Conservation (phyloP, 30 jellyfish, hydroid and myxozoan genomes). For the Hydra vulgaris region DNA sequence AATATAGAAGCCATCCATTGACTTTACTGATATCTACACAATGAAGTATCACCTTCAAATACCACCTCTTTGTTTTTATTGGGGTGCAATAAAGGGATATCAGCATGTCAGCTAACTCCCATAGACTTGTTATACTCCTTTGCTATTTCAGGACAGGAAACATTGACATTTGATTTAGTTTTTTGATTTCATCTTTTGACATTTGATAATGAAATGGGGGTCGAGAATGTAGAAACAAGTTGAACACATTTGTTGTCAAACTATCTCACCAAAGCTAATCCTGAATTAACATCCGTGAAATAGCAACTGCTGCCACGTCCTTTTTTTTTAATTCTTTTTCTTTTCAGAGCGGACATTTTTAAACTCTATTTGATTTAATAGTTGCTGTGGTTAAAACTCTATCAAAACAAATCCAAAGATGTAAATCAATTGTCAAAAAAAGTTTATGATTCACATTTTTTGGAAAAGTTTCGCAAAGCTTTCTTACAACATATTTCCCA, state of each 20-base stretch:
- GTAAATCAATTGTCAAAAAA: constrained; percentile 55
- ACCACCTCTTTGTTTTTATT: constrained; percentile 38
- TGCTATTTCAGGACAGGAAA: constrained; percentile 51
- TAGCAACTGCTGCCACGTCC: constrained; percentile 38
- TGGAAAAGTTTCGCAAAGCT: constrained; percentile 2
- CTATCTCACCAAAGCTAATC: constrained; percentile 31
- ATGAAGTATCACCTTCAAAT: too few relatives aligned
- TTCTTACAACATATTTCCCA: too few relatives aligned
- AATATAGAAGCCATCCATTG: constrained; percentile 41
- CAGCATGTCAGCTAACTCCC: constrained; percentile 72
- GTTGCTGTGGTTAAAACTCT: constrained; percentile 38
- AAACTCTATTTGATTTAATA: constrained; percentile 33
- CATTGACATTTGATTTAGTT: too few relatives aligned
- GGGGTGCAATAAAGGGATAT: constrained; percentile 35
- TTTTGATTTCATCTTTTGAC: too few relatives aligned
- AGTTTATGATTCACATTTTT: constrained; percentile 18
- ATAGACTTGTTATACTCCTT: constrained; percentile 41
- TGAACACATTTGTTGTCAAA: constrained; percentile 41
- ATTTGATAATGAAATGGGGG: too few relatives aligned
- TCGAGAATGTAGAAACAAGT: too few relatives aligned
- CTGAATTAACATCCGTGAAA: constrained; percentile 35
- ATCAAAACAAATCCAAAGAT: constrained; percentile 22
- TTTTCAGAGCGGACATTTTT: constrained; percentile 33
- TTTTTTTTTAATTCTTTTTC: constrained; percentile 33
- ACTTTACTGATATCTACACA: constrained; percentile 45